Base-by-base conservation (phyloP, 2,797 vertebrate genomes). In the Apogon talboti region DNA sequence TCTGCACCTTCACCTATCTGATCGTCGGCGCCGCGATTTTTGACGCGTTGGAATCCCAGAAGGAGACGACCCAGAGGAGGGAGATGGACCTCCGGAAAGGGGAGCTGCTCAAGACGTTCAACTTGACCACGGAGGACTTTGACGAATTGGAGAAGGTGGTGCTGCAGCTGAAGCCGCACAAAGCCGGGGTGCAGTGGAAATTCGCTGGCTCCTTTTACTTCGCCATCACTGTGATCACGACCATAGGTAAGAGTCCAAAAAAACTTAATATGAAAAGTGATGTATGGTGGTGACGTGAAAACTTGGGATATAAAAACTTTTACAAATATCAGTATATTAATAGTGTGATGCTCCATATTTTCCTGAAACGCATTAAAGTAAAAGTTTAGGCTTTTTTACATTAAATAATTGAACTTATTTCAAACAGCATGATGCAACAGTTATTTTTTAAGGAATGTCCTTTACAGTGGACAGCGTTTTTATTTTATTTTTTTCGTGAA, bases 191-290 rank as follows among this genome's bases (percentile, higher is more conserved):
- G 84, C 96, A 98, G 94, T 98, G 96, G 96, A 92, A 87, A 72
- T 97, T 98, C 90, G 93, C 96, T 35, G 96, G 96, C 11, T 97
- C 96, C 40, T 97, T 98, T 89, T 98, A 98, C 87, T 98, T 98
- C 91, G 96, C 96, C 89, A 97, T 98, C 92, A 97, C 96, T 59
- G 96, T 98, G 84, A 97, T 98, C 90, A 98, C 96, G 12, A 98
- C 96, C 28, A 98, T 98, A 90, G 96, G 96, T 98, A 94, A 85
- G 92, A 61, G 16, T 24, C 2, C 21, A 24, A 2, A 24, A n/a
- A n/a, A 24, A 24, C 21, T 24, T 24, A 2, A 24, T 2, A 5
- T 2, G 21, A 24, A 24, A 24, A 2, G 5, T 24, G 21, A 24
- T 24, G 21, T 5, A 24, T 24, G 40, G 40, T n/a, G n/a, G n/a